Percentiles rank a stretch among this genome's conserved stretches.
phyloP scores from a whole-genome alignment of 2,888 invertebrate species.

The Temnothorax unifasciatus region DNA sequence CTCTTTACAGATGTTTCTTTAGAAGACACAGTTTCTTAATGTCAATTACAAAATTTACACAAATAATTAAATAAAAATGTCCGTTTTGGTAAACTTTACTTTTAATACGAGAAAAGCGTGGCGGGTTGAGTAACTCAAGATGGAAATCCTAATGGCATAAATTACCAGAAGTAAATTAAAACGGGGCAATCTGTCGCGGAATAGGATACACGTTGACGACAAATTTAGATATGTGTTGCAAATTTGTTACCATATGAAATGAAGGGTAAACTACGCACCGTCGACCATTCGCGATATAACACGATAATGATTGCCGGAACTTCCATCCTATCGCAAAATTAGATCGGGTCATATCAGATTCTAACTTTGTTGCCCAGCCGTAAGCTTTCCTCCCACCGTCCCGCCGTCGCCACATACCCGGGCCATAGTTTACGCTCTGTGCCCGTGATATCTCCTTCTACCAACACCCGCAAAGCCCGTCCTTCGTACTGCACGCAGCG shows the following conservation, averaged over 20 bases:
- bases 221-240: slow-evolving; percentile 43
- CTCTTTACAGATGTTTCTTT: background rate
- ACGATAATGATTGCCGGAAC: slow-evolving; percentile 76
- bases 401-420: slow-evolving; percentile 56
- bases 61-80: background rate
- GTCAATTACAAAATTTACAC: background rate
- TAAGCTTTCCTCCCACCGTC: slow-evolving; percentile 57
- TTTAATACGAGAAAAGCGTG: background rate
- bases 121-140: background rate
- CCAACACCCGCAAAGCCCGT: slow-evolving; percentile 43
- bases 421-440: slow-evolving; percentile 62
- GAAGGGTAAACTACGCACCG: slow-evolving; percentile 55
- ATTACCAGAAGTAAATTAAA: background rate
- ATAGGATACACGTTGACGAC: slow-evolving; percentile 11
- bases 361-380: slow-evolving; percentile 74
- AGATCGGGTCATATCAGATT: slow-evolving; percentile 76
- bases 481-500: slow-evolving; percentile 23
- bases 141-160: background rate
- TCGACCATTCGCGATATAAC: slow-evolving; percentile 72
- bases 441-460: slow-evolving; percentile 62
- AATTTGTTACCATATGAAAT: slow-evolving; percentile 51
- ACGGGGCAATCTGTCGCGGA: background rate
- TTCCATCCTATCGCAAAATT: slow-evolving; percentile 76
- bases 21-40: background rate
- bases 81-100: background rate